phyloP scores from a whole-genome alignment of 2,797 vertebrate genomes.

The Lacerta agilis region DNA sequence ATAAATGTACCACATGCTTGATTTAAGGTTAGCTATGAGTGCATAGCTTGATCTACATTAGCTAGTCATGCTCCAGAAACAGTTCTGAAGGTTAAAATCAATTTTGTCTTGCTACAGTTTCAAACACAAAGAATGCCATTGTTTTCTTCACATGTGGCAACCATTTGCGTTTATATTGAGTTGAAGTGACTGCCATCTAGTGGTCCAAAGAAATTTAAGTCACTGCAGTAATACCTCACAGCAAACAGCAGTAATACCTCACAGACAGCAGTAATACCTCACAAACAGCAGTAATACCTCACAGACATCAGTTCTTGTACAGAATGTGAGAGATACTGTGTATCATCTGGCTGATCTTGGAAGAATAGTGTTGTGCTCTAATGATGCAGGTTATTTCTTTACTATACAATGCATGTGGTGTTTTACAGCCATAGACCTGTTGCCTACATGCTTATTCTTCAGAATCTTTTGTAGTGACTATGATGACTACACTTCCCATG shows the following conservation, averaged over 20 bases:
- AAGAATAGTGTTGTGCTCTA: not conserved
- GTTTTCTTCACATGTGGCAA: conserved; percentile 55
- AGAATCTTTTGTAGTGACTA: not conserved
- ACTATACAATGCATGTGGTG: too few relatives aligned
- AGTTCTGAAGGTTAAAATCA: conserved; percentile 49
- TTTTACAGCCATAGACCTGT: too few relatives aligned
- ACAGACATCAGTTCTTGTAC: not conserved
- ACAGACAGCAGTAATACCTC: too few relatives aligned
- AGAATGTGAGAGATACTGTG: not conserved
- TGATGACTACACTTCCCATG: not conserved
- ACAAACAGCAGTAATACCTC: not conserved
- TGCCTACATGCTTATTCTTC: not conserved
- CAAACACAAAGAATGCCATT: conserved; percentile 64
- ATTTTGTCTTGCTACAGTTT: conserved; percentile 45
- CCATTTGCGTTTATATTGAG: conserved; percentile 67
- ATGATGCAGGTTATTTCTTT: not conserved
- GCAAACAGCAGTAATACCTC: not conserved
- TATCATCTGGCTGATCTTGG: not conserved
- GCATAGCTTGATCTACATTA: conserved; percentile 29
- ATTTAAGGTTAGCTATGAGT: conserved; percentile 25
- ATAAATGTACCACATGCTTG: not conserved
- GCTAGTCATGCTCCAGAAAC: conserved; percentile 38
- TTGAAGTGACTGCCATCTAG: conserved; percentile 82
- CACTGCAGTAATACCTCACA: too few relatives aligned
- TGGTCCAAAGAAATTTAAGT: conserved; percentile 60